Base-by-base conservation (phyloP, 2,797 vertebrate species). In the Melanotaenia boesemani region DNA sequence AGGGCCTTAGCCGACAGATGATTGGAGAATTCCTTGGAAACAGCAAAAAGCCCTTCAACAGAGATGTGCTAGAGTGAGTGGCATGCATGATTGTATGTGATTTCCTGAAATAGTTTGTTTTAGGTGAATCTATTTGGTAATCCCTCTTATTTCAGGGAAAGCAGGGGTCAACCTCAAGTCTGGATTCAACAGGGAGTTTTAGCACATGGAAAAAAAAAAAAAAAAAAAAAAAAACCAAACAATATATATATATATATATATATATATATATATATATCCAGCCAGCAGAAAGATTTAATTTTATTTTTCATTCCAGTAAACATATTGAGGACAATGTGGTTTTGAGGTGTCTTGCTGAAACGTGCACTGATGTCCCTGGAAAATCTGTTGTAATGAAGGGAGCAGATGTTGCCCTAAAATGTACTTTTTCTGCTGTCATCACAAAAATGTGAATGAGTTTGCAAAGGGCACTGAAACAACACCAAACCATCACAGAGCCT, bases 21-120 rank as follows among this genome's bases (percentile, higher is more conserved):
- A 99, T 99, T 0, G 97, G 98, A 66, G 98, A 99, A 67, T 99
- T 99, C 89, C 96, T 99, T 10, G 98, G 98, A 32, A 99, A 98
- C 94, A 98, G 97, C 96, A 99, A 99, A 94, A 99, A 98, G 88
- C 98, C 96, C 58, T 99, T 99, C 95, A 99, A 99, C 95, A 95
- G 96, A 46, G 97, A 99, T 0, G 94, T 95, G 32, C 82, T 95
- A 0, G 95, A 95, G 95, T 95, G 82, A 95, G 95, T 95, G 69
- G 34, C 32, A 2, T 22, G 11, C 16, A 32, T 59, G 57, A 64
- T 28, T 72, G 24, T 26, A 30, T 12, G 56, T 37, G 18, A 54
- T 68, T 69, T 62, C 26, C 32, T 7, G 6, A 72, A 56, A 44
- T 18, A 0, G 0, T 61, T 66, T 56, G 0, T 61, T 66, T 56